Evolutionary conservation across 2,888 invertebrate genomes (phyloP), one percentile per base, ranked within the genome.

Genomic region (Drosophila nigricruria): DNA sequence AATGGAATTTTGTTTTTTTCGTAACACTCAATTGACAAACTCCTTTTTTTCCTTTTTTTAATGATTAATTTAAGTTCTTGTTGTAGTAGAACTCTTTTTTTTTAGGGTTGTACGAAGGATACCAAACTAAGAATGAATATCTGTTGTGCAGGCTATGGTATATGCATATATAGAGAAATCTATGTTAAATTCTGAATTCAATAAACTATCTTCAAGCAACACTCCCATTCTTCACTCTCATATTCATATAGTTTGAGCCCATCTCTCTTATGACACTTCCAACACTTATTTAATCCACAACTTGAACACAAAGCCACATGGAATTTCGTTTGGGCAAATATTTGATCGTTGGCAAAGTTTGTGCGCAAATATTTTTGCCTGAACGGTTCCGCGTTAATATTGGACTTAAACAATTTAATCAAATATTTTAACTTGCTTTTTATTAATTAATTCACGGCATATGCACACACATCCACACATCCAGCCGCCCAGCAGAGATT

Each of bases 401-500:
- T 80, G 81, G 70, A 32, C 72, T 70, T 74, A 25, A 62, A 68
- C 73, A 75, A 75, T 79, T 77, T 79, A 73, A 81, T 79, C 77
- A 83, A 82, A 82, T 83, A 83, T 83, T 81, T 83, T 74, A 74
- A 76, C 69, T 63, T 64, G 62, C 47, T 79, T 82, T 82, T 81
- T 73, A 78, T 82, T 81, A 79, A 82, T 82, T 81, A 77, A 82
- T 81, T 70, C 60, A 36, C 53, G 45, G 32, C 69, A 64, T 63
- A 59, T 70, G 66, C 58, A 52, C 18, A 57, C 47, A 43, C 14
- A 42, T 12, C 12, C 58, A 43, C 16, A 52, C 42, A 27, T 6
- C 18, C 40, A 27, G 16, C 12, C 40, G 45, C 38, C n/a, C 53
- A 23, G n/a, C 27, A 36, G 42, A 36, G 45, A 58, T 58, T 60